Evolutionary conservation across 1,140 invertebrate genomes (phyloP).

Genomic region (Achroia grisella): DNA sequence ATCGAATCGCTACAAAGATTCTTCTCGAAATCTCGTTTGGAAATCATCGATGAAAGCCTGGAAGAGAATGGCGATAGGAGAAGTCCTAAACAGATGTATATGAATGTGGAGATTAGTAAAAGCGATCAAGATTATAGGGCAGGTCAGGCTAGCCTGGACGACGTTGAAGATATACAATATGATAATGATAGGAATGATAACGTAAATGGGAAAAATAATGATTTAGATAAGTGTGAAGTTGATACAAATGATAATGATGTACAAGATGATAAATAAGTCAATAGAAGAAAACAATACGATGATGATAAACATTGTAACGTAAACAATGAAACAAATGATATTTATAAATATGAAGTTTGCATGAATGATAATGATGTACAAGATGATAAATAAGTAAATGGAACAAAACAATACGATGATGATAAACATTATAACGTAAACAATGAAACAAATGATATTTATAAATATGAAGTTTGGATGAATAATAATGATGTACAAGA

Average conservation of each 20-base stretch:
- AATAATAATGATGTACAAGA: constrained; percentile 1
- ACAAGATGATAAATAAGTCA: no score
- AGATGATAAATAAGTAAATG: no score
- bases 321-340: constrained; percentile 2
- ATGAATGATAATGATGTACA: constrained; percentile 2
- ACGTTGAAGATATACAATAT: constrained; percentile 58
- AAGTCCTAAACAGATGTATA: constrained; percentile 25
- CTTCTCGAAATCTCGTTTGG: constrained; percentile 55
- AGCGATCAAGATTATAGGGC: constrained; percentile 27
- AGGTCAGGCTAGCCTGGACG: constrained; percentile 56
- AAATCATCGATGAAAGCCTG: constrained; percentile 59
- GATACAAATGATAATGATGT: constrained; percentile 4
- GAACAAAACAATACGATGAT: constrained; percentile 48
- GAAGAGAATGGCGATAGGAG: constrained; percentile 48
- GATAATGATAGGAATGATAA: constrained; percentile 28
- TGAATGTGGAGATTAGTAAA: constrained; percentile 9
- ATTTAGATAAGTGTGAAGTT: not conserved
- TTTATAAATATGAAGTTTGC: not conserved
- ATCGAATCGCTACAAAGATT: constrained; percentile 57
- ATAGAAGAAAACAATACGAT: constrained; percentile 51
- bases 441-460: not conserved
- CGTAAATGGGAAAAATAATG: constrained; percentile 5
- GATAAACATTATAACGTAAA: constrained; percentile 12
- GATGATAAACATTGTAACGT: constrained; percentile 17
- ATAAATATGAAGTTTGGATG: not conserved